Evolutionary conservation across 2,888 invertebrate species (phyloP).

Genomic region (Zelleria hepariella): DNA sequence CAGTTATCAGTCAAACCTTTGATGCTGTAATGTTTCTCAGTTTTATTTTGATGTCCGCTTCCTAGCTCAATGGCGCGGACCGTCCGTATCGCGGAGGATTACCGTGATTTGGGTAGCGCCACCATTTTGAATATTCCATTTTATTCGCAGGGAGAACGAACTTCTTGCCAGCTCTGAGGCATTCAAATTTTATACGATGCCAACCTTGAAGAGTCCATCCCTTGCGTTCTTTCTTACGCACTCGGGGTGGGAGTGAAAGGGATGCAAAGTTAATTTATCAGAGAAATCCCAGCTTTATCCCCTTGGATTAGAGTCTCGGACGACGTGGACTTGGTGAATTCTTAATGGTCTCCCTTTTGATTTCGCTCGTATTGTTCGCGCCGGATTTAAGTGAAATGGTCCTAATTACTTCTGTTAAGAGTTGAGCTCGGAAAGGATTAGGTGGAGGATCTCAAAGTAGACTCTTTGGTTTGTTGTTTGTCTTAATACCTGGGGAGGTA

Average conservation of each 20-base stretch:
- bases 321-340: conserved; percentile 42
- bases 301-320: conserved; percentile 26
- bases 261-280: conserved; percentile 23
- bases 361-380: neutral
- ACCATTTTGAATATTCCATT: conserved; percentile 66
- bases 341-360: conserved; percentile 25
- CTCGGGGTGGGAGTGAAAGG: conserved; percentile 15
- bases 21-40: no score
- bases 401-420: conserved; percentile 12
- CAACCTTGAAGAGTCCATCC: conserved; percentile 14
- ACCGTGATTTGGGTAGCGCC: conserved; percentile 52
- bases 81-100: conserved; percentile 20
- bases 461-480: no score
- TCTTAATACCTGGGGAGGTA: no score
- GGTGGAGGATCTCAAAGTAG: neutral
- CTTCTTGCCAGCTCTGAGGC: conserved; percentile 35
- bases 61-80: neutral
- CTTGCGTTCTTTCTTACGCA: conserved; percentile 12
- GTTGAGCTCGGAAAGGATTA: neutral
- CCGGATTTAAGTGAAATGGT: conserved; percentile 2
- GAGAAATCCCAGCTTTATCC: conserved; percentile 35
- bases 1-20: no score
- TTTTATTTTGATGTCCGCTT: neutral
- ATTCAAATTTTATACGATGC: conserved; percentile 47
- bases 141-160: conserved; percentile 57